phyloP scores from a whole-genome alignment of 1,140 invertebrate species.

The Trissolcus basalis region DNA sequence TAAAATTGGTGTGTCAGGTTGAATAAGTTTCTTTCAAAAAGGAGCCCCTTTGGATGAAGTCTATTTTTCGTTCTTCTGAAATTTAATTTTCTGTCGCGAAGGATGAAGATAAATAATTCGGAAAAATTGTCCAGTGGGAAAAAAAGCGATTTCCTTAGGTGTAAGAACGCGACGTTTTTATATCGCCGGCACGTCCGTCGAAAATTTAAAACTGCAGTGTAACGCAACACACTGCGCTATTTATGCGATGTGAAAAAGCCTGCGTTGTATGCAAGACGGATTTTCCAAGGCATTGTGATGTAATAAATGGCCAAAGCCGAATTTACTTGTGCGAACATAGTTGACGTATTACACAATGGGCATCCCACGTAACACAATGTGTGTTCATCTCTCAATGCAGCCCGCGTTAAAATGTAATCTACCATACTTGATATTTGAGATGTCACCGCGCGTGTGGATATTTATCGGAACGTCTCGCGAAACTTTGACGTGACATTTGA shows the following conservation, averaged over 20 bases:
- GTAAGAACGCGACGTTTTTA: neutral
- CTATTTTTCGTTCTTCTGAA: too few species aligned
- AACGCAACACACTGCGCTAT: constrained; percentile 1
- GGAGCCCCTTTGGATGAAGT: too few species aligned
- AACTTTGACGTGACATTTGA: constrained; percentile 15
- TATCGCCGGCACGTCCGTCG: constrained; percentile 6
- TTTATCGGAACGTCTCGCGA: constrained; percentile 8
- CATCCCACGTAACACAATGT: constrained; percentile 39
- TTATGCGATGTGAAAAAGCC: constrained; percentile 15
- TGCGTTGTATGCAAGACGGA: constrained; percentile 20
- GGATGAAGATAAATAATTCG: neutral
- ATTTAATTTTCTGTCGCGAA: too few species aligned
- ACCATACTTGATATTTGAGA: constrained; percentile 21
- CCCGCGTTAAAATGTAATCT: constrained; percentile 33
- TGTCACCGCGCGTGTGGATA: neutral
- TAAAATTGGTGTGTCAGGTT: too few species aligned
- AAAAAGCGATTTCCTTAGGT: neutral
- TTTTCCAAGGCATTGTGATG: constrained; percentile 29
- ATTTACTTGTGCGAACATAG: constrained; percentile 39
- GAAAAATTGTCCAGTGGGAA: neutral
- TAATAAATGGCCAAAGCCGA: constrained; percentile 46
- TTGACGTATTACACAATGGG: constrained; percentile 41
- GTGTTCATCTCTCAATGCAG: constrained; percentile 44
- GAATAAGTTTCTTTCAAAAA: too few species aligned
- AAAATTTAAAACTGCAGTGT: constrained; percentile 22